Evolutionary conservation across 1,140 invertebrate genomes (phyloP).

Genomic region (Phymastichus coffea): DNA sequence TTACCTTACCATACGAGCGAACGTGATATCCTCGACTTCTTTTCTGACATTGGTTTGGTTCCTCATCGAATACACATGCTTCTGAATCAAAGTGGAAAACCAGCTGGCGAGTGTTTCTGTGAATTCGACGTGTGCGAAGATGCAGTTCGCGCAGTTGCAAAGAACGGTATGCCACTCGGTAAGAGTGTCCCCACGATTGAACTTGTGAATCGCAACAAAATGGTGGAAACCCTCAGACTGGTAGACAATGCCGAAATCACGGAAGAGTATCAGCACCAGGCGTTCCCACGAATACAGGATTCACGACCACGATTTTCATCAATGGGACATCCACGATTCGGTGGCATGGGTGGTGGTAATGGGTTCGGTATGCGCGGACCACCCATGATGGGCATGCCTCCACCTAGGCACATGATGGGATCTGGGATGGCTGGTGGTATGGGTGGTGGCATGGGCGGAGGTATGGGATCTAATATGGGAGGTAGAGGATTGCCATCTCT

Average conservation of each 20-base stretch:
- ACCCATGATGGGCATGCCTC: slow-evolving; percentile 48
- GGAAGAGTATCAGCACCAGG: slow-evolving; percentile 34
- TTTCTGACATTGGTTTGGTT: slow-evolving; percentile 72
- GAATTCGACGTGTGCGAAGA: slow-evolving; percentile 74
- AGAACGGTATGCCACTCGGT: slow-evolving; percentile 69
- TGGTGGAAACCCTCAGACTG: slow-evolving; percentile 53
- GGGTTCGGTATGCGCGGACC: slow-evolving; percentile 34
- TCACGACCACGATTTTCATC: slow-evolving; percentile 44
- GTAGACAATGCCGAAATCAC: slow-evolving; percentile 38
- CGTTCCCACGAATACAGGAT: slow-evolving; percentile 38
- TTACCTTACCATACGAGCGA: slow-evolving; percentile 74
- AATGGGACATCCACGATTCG: slow-evolving; percentile 44
- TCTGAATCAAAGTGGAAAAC: slow-evolving; percentile 65
- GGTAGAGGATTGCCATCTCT: slow-evolving; percentile 30
- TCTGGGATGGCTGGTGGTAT: neutral
- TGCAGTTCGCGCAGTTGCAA: slow-evolving; percentile 67
- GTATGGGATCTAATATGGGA: neutral
- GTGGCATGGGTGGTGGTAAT: slow-evolving; percentile 21
- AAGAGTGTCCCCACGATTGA: slow-evolving; percentile 67
- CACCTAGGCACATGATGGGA: slow-evolving; percentile 43
- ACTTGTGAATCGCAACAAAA: slow-evolving; percentile 65
- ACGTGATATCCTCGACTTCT: slow-evolving; percentile 77
- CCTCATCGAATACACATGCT: slow-evolving; percentile 79
- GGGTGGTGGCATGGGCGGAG: slow-evolving; percentile 34
- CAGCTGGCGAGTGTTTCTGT: slow-evolving; percentile 81